Evolutionary conservation across 2,888 invertebrate species (phyloP).

Genomic region (Nysson spinosus): DNA sequence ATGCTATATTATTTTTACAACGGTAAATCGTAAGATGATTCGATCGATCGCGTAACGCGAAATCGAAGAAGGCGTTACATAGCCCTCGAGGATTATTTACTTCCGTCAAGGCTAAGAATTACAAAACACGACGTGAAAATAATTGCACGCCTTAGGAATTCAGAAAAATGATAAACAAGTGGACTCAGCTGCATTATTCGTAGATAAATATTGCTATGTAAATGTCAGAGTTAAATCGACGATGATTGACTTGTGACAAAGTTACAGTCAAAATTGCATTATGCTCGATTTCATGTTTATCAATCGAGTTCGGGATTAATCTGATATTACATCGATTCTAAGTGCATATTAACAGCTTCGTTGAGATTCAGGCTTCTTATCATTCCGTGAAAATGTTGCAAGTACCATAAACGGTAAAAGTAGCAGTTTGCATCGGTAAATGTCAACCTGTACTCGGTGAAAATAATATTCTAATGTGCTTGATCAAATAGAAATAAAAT

Average conservation of each 20-base stretch:
- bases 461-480: constrained; percentile 9
- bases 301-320: too few relatives aligned
- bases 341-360: not conserved
- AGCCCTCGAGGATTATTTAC: constrained; percentile 9
- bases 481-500: not conserved
- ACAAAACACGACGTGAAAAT: constrained; percentile 1
- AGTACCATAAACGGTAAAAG: constrained; percentile 4
- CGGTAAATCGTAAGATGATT: constrained; percentile 29
- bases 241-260: constrained; percentile 23
- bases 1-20: constrained; percentile 1
- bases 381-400: not conserved
- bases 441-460: constrained; percentile 16
- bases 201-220: constrained; percentile 20
- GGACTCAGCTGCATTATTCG: constrained; percentile 20
- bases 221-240: constrained; percentile 53
- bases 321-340: too few relatives aligned
- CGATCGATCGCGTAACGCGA: constrained; percentile 34
- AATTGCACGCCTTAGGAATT: constrained; percentile 5
- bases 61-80: constrained; percentile 25
- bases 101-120: constrained; percentile 17
- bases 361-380: constrained; percentile 1
- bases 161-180: constrained; percentile 14
- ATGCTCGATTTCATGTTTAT: too few relatives aligned
- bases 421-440: constrained; percentile 20
- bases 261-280: constrained; percentile 26